A percentile compares a stretch with the other conserved stretches of the same genome.
Evolutionary conservation across 2,888 invertebrate genomes (phyloP).

Genomic region (Ophion ellenae): DNA sequence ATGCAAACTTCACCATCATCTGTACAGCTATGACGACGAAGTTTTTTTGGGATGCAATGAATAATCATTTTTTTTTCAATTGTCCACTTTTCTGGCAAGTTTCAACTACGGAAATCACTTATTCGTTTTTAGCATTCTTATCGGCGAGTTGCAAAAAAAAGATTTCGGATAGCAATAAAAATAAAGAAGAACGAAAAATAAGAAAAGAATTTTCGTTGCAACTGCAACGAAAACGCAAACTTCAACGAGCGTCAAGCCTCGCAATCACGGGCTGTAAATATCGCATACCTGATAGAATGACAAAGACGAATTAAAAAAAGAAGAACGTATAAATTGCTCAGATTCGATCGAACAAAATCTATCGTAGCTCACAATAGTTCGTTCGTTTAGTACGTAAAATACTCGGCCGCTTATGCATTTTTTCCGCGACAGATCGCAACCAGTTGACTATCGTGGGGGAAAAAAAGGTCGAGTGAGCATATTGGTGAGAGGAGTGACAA

Average conservation of each 20-base stretch:
- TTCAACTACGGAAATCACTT: background rate
- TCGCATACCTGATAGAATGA: slow-evolving; percentile 30
- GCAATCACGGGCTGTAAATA: slow-evolving; percentile 63
- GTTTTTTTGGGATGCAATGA: background rate
- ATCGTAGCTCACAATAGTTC: slow-evolving; percentile 42
- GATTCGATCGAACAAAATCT: slow-evolving; percentile 33
- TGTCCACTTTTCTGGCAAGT: too few relatives aligned
- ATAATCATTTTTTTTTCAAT: too few relatives aligned
- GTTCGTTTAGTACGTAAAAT: slow-evolving; percentile 41
- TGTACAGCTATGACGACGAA: background rate
- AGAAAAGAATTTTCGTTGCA: background rate
- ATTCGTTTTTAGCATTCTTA: background rate
- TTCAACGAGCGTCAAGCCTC: slow-evolving; percentile 46
- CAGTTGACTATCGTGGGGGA: background rate
- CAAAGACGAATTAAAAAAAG: background rate
- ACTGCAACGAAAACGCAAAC: slow-evolving; percentile 20
- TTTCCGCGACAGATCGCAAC: background rate
- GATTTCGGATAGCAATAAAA: background rate
- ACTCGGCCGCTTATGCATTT: slow-evolving; percentile 43
- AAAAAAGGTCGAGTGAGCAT: slow-evolving; percentile 20
- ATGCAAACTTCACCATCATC: background rate
- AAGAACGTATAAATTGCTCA: slow-evolving; percentile 53
- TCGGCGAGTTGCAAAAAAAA: background rate
- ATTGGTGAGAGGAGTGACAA: slow-evolving; percentile 25
- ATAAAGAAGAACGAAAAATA: background rate